phyloP scores from a whole-genome alignment of 1,140 invertebrate genomes.

The Nephila pilipes region DNA sequence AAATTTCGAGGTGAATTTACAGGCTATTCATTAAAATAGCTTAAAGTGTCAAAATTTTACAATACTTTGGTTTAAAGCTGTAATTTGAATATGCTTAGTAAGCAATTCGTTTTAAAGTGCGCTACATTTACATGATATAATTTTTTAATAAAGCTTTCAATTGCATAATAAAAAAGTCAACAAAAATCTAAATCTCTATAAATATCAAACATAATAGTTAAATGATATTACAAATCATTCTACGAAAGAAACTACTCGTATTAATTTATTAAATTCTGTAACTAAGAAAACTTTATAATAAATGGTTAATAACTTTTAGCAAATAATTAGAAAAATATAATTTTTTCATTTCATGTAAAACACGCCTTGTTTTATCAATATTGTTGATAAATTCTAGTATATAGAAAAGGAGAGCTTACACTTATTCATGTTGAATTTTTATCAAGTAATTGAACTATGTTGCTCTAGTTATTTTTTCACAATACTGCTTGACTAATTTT shows the following conservation, averaged over 20 bases:
- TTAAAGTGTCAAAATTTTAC: conserved; percentile 40
- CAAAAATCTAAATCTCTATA: conserved; percentile 35
- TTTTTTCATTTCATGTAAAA: too few species aligned
- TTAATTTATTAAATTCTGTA: too few species aligned
- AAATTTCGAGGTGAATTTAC: neutral
- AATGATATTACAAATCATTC: neutral
- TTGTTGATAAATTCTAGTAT: too few species aligned
- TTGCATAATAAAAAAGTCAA: conserved; percentile 2
- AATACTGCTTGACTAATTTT: too few species aligned
- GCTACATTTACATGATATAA: neutral
- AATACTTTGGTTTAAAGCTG: conserved; percentile 70
- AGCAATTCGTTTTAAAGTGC: conserved; percentile 20
- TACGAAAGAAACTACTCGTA: too few species aligned
- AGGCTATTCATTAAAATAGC: neutral
- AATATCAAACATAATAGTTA: neutral
- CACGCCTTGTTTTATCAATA: too few species aligned
- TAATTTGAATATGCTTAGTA: conserved; percentile 45
- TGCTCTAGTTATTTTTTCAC: too few species aligned
- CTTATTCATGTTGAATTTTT: too few species aligned
- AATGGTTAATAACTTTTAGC: neutral
- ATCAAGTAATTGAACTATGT: too few species aligned
- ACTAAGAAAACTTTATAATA: neutral
- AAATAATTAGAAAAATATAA: too few species aligned
- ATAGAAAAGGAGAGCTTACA: too few species aligned
- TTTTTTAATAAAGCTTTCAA: neutral